Evolutionary conservation across 2,888 invertebrate species (phyloP), one percentile per base, ranked within the genome.

Genomic region (Conus canariensis): DNA sequence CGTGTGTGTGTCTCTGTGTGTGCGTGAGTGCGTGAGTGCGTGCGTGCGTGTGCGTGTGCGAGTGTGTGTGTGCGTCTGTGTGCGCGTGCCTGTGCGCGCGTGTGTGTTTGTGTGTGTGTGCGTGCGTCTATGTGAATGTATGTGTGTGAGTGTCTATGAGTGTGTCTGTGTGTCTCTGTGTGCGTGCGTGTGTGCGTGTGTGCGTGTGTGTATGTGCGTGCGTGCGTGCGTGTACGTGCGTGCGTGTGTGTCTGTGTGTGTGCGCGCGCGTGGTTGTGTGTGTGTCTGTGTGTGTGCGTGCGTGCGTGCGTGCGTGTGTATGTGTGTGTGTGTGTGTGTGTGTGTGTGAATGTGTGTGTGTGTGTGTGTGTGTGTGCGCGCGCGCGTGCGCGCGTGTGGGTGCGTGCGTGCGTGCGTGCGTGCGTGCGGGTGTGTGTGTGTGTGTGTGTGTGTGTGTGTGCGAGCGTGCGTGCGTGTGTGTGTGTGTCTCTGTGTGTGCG

Each of bases 191-290:
- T 85, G 58, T 59, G 85, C 58, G 85, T 59, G 58, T 85, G 22
- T 59, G 59, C 58, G 85, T 58, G 59, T 85, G 58, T 59, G 59
- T 85, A 7, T 59, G 58, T 85, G 85, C 45, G 58, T 85, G 59
- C 45, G 58, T 58, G 83, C 58, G 83, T 83, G 58, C 3, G 83
- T 56, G 83, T 9, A 58, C 58, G 19, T 19, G 83, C 58, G 83
- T 58, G 83, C 58, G 56, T 83, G 58, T 83, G 58, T 58, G 83
- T 83, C 58, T 58, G 83, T 83, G 9, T 83, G 83, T 83, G 83
- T 58, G 83, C 22, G 58, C 22, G 77, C 5, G 77, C 30, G 77
- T 30, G 77, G 77, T 77, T 30, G 30, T 30, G 30, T 2, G 30
- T 30, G 30, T n/a, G 30, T 2, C 1, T 30, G 30, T 2, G 30